These are phyloP conservation scores for Microctonus brassicae DNA, from an alignment of 2,888 invertebrate species.

Conservation along the genomic window DNA sequence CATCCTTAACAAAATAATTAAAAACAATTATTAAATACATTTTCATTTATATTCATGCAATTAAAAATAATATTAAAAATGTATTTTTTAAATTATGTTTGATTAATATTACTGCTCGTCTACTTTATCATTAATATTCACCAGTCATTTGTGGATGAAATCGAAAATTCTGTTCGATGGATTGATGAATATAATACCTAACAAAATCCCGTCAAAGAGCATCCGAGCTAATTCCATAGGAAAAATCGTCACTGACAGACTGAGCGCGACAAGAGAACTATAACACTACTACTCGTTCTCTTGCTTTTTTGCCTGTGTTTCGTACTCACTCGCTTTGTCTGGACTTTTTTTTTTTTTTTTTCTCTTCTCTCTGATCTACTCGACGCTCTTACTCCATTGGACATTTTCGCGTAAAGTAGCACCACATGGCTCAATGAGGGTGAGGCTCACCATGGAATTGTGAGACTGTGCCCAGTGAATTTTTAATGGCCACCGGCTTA, in stretches of 20 bases:
- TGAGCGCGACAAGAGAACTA: not conserved
- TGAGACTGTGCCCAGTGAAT: conserved; percentile 53
- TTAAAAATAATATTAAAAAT: not conserved
- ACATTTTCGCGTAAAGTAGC: conserved; percentile 21
- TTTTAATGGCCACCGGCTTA: conserved; percentile 60
- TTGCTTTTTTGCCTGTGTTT: not conserved
- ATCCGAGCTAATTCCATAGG: conserved; percentile 5
- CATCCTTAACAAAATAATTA: not conserved
- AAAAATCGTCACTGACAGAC: conserved; percentile 9
- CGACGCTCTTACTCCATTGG: conserved; percentile 1
- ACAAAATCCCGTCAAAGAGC: conserved; percentile 47
- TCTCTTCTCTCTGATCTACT: not conserved
- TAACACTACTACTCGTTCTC: not conserved
- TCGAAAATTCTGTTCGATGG: not conserved
- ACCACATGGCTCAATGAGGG: conserved; percentile 8
- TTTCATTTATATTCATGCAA: not conserved
- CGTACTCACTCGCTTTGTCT: not conserved
- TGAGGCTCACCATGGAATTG: conserved; percentile 35
- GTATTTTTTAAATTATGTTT: not conserved
- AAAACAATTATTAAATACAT: not conserved
- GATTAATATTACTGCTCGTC: not conserved
- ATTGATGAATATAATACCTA: conserved; percentile 2
- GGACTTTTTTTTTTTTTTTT: not conserved
- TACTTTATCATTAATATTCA: not conserved
- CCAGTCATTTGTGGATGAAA: not conserved